Percentiles rank a stretch among this genome's conserved stretches.
Conservation (phyloP, 2,797 vertebrate species). For the Avahi laniger region DNA sequence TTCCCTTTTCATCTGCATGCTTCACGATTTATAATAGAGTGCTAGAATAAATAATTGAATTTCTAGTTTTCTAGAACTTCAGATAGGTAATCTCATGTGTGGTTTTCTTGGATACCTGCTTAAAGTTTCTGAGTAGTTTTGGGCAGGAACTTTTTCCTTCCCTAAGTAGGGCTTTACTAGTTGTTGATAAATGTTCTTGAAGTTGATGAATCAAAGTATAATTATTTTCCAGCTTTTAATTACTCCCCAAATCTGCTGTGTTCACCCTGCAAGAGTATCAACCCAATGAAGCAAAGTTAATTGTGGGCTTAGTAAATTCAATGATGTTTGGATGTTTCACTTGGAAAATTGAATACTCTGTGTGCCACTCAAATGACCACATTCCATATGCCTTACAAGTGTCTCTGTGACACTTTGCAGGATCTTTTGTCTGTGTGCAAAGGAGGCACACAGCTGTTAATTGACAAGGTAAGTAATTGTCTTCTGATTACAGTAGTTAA, state of each 20-base stretch:
- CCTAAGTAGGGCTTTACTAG: background rate
- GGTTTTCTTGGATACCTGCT: background rate
- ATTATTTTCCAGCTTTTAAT: slow-evolving; percentile 60
- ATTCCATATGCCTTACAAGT: slow-evolving; percentile 58
- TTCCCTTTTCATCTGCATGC: background rate
- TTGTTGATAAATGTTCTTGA: slow-evolving; percentile 37
- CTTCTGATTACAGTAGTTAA: slow-evolving; percentile 86
- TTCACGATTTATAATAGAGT: slow-evolving; percentile 34
- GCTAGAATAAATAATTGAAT: background rate
- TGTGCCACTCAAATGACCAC: slow-evolving; percentile 52
- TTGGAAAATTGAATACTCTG: slow-evolving; percentile 39
- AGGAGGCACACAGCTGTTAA: slow-evolving; percentile 81
- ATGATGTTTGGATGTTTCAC: slow-evolving; percentile 45
- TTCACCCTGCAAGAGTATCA: slow-evolving; percentile 46
- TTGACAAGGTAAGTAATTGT: slow-evolving; percentile 83
- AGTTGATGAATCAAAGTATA: slow-evolving; percentile 52
- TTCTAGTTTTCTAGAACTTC: background rate
- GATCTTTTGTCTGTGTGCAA: slow-evolving; percentile 70
- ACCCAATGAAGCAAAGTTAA: slow-evolving; percentile 22
- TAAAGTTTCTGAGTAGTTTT: slow-evolving; percentile 7
- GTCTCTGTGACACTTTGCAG: slow-evolving; percentile 70
- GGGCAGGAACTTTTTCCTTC: background rate
- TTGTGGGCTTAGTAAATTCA: slow-evolving; percentile 40
- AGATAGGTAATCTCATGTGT: background rate
- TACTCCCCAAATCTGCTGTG: slow-evolving; percentile 47